Evolutionary conservation across 2,888 invertebrate genomes (phyloP).

Genomic region (Minunthozetes semirufus): DNA sequence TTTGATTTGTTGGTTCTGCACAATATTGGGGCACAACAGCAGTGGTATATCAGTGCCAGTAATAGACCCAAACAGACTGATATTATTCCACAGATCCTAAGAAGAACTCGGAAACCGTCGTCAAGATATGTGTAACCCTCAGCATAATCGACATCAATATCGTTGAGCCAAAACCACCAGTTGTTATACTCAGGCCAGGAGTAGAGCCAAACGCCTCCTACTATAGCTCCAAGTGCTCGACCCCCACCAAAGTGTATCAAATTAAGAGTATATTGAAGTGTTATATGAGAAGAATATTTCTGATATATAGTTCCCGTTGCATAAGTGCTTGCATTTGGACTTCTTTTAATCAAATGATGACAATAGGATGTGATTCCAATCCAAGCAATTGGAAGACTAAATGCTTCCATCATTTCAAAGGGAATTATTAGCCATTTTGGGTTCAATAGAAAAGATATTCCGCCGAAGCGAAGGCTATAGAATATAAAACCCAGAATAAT

Average conservation of each 20-base stretch:
- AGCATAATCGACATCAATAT: constrained; percentile 20
- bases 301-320: constrained; percentile 36
- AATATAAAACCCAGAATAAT: constrained; percentile 41
- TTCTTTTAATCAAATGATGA: constrained; percentile 54
- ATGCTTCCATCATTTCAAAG: constrained; percentile 42
- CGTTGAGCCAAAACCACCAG: constrained; percentile 37
- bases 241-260: constrained; percentile 42
- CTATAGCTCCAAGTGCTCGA: constrained; percentile 33
- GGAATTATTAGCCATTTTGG: constrained; percentile 39
- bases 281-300: constrained; percentile 37
- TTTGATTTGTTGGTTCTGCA: background rate
- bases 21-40: constrained; percentile 29
- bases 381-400: constrained; percentile 41
- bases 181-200: constrained; percentile 33
- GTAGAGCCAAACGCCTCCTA: constrained; percentile 33
- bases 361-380: constrained; percentile 40
- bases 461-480: constrained; percentile 40
- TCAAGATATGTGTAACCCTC: constrained; percentile 29
- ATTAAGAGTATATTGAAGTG: constrained; percentile 40
- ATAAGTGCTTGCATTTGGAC: constrained; percentile 35
- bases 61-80: constrained; percentile 18
- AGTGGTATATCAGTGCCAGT: constrained; percentile 31
- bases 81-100: constrained; percentile 30
- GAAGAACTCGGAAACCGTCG: constrained; percentile 32
- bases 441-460: constrained; percentile 46